A percentile compares a stretch with the other conserved stretches of the same genome.
Conservation (phyloP, 2,888 invertebrate genomes). For the Hipparchia sbordonii region DNA sequence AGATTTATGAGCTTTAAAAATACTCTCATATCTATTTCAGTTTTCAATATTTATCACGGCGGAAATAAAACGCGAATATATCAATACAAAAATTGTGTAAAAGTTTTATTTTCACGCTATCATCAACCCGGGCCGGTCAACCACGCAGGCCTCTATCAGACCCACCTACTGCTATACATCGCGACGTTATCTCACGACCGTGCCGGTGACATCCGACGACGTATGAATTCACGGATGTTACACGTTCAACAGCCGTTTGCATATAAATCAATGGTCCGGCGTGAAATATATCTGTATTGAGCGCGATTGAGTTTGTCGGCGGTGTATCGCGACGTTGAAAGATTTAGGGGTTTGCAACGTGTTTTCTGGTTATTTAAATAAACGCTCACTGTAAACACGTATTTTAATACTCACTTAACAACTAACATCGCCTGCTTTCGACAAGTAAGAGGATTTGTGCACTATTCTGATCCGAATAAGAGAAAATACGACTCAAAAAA, state of each 20-base stretch:
- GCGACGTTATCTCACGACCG: slow-evolving; percentile 36
- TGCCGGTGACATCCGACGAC: slow-evolving; percentile 39
- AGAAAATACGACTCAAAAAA: no score
- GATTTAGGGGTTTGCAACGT: slow-evolving; percentile 29
- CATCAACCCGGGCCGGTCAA: not conserved
- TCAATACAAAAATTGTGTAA: not conserved
- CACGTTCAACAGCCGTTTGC: slow-evolving; percentile 43
- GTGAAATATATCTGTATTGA: slow-evolving; percentile 42
- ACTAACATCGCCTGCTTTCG: no score
- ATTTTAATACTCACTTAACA: not conserved
- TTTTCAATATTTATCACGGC: not conserved
- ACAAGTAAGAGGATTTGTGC: no score
- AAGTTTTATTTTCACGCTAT: slow-evolving; percentile 5
- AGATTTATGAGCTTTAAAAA: not conserved
- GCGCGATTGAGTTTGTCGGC: slow-evolving; percentile 37
- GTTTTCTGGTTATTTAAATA: slow-evolving; percentile 11
- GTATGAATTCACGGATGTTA: slow-evolving; percentile 48
- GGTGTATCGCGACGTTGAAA: slow-evolving; percentile 31
- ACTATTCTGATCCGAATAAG: no score
- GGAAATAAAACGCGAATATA: not conserved
- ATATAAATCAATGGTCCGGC: slow-evolving; percentile 45
- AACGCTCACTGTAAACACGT: not conserved
- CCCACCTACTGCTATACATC: slow-evolving; percentile 1
- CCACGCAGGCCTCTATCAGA: not conserved
- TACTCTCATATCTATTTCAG: not conserved